phyloP scores from a whole-genome alignment of 2,113 vertebrate genomes.

The Ceratotherium simum region DNA sequence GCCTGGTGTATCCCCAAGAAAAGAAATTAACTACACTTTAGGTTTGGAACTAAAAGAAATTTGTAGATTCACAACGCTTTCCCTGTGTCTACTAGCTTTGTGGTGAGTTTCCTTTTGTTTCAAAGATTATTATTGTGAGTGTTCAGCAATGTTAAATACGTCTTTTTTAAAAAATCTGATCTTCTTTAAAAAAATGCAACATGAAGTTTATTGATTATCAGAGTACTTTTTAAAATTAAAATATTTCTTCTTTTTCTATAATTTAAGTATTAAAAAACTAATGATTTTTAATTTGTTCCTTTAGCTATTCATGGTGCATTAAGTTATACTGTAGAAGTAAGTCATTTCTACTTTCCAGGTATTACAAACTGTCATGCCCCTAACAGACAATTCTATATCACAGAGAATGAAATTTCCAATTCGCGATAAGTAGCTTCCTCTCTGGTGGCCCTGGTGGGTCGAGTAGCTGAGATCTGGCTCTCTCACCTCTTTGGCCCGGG shows the following conservation, averaged over 20 bases:
- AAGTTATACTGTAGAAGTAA: neutral
- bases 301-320: neutral
- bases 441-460: no score
- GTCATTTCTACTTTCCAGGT: neutral
- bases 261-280: constrained; percentile 10
- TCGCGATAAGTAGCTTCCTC: constrained; percentile 17
- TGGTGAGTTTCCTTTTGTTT: neutral
- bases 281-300: neutral
- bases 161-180: neutral
- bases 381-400: neutral
- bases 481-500: no score
- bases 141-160: neutral
- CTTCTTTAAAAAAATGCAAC: neutral
- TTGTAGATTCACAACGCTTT: neutral
- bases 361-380: neutral
- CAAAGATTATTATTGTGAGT: constrained; percentile 18
- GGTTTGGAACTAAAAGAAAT: neutral
- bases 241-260: constrained; percentile 17
- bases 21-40: constrained; percentile 15
- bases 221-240: constrained; percentile 35
- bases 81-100: neutral
- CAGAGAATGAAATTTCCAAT: constrained; percentile 40
- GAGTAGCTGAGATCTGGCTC: no score
- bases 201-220: neutral
- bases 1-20: neutral